Evolutionary conservation across 2,888 invertebrate genomes (phyloP).

Genomic region (Hesperia comma): DNA sequence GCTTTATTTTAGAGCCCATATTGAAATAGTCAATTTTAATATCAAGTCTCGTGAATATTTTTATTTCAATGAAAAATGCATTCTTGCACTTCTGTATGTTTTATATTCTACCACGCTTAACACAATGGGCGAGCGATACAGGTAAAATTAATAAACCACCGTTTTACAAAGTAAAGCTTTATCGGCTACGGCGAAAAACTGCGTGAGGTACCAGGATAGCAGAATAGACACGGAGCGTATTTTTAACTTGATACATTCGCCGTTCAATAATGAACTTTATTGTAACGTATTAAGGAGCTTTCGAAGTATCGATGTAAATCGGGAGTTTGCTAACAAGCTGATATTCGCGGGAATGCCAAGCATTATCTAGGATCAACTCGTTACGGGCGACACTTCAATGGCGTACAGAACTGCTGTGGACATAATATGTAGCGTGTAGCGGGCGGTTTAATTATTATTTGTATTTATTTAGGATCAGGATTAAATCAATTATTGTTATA

Average conservation of each 20-base stretch:
- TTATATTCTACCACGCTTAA: not conserved
- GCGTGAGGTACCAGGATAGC: conserved; percentile 35
- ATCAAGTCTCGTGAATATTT: too few species aligned
- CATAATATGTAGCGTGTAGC: conserved; percentile 38
- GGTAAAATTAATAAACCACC: conserved; percentile 21
- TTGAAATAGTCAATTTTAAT: too few species aligned
- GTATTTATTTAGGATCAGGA: conserved; percentile 25
- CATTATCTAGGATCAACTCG: conserved; percentile 67
- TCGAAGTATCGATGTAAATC: conserved; percentile 1
- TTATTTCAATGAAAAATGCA: too few species aligned
- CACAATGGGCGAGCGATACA: not conserved
- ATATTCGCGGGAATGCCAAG: conserved; percentile 45
- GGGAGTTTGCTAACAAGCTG: conserved; percentile 44
- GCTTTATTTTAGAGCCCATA: too few species aligned
- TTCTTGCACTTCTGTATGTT: too few species aligned
- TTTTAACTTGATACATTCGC: conserved; percentile 14
- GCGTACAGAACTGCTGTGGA: conserved; percentile 41
- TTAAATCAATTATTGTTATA: conserved; percentile 12
- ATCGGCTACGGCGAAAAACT: conserved; percentile 39
- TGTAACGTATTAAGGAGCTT: conserved; percentile 18
- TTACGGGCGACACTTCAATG: conserved; percentile 72
- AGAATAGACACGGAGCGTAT: conserved; percentile 23
- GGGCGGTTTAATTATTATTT: conserved; percentile 39
- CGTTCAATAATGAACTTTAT: conserved; percentile 21
- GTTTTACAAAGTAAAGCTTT: conserved; percentile 24